Evolutionary conservation across 2,797 vertebrate genomes (phyloP), one percentile per base, ranked within the genome.

Genomic region (Lepus townsendii): DNA sequence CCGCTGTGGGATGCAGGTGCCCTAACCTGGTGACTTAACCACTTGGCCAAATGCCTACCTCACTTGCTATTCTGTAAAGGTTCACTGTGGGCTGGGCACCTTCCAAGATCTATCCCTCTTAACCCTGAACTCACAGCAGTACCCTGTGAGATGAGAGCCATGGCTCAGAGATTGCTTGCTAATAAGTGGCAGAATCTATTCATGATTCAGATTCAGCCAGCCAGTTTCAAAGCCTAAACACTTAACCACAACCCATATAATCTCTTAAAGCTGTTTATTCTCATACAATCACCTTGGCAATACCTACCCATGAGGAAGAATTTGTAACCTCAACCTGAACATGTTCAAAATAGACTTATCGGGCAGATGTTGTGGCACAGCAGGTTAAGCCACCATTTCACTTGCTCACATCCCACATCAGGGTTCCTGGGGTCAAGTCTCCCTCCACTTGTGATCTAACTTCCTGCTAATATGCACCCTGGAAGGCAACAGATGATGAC

Each of bases 261-360:
- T 63, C 8, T 76, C 83, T 62, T 75, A 60, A 62, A 71, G 38
- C 63, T 19, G 57, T 77, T 72, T 42, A 54, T n/a, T 52, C 57
- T 85, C 22, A 42, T 72, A 50, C 17, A 80, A 77, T 88, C 63
- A 27, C 62, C 68, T 66, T 54, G 57, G 79, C 19, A 35, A 50
- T 72, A 20, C 3, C 14, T 47, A 47, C 42, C 42, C 60, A 12
- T 14, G 12, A 80, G 38, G 22, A 60, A 27, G 22, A n/a, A 52
- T 80, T 76, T 75, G 62, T 71, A 91, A 57, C 35, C 63, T 85
- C 47, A 22, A 24, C 50, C 73, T 72, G 47, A 93, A 62, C 27
- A 12, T 30, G 38, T 66, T 88, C 82, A 72, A 82, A 90, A 94
- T 32, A 88, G 12, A 38, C 62, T 93, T 10, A 13, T 47, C 42